phyloP scores from a whole-genome alignment of 2,113 vertebrate genomes.

The Gasterosteus nipponicus region DNA sequence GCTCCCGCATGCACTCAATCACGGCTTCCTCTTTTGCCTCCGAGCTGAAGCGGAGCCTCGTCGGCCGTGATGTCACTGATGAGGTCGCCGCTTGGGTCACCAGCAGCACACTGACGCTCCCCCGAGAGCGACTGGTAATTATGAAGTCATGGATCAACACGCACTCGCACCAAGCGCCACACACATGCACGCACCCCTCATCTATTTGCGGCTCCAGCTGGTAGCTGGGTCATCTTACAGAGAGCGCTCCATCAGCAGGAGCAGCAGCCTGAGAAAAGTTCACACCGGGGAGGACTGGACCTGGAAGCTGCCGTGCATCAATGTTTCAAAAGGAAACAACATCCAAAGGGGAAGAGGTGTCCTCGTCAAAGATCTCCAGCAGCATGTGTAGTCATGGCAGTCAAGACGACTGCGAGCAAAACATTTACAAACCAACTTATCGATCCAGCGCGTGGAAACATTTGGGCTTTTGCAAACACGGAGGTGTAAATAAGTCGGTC shows the following conservation, averaged over 20 bases:
- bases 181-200: conserved; percentile 24
- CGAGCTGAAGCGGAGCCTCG: conserved; percentile 40
- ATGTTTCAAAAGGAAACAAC: not conserved
- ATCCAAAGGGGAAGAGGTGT: not conserved
- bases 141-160: conserved; percentile 72
- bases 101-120: conserved; percentile 65
- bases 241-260: conserved; percentile 34
- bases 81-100: conserved; percentile 78
- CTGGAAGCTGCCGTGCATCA: not conserved
- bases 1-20: conserved; percentile 57
- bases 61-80: conserved; percentile 76
- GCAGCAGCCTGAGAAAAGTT: conserved; percentile 46
- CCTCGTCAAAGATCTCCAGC: not conserved
- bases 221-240: conserved; percentile 48
- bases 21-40: conserved; percentile 68
- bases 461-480: too few relatives aligned
- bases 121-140: conserved; percentile 53
- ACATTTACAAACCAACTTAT: too few relatives aligned
- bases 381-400: not conserved
- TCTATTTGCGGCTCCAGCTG: conserved; percentile 60
- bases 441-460: too few relatives aligned
- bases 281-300: conserved; percentile 19
- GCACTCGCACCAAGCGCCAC: conserved; percentile 1
- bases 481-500: too few relatives aligned
- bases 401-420: too few relatives aligned